phyloP scores from a whole-genome alignment of 2,113 vertebrate genomes.

The Cyanoliseus patagonus region DNA sequence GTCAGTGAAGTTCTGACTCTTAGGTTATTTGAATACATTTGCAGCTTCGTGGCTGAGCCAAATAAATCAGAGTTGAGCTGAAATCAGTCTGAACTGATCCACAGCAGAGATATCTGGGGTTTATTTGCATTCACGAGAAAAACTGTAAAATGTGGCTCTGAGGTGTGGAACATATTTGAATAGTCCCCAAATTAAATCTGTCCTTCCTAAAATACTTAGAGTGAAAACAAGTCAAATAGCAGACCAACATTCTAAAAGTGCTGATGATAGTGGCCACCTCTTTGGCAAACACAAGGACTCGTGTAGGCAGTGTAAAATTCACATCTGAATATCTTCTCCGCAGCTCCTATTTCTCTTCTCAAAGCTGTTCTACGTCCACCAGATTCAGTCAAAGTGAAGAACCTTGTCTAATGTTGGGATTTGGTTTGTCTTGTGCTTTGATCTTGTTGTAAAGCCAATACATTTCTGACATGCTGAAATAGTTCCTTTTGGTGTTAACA shows the following conservation, averaged over 20 bases:
- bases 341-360: conserved; percentile 2
- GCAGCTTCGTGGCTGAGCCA: background rate
- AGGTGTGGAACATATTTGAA: background rate
- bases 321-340: background rate
- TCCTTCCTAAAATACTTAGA: background rate
- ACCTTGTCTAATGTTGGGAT: background rate
- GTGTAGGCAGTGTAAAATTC: background rate
- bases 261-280: background rate
- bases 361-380: background rate
- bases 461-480: background rate
- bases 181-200: background rate
- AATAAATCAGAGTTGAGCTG: background rate
- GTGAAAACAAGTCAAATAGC: background rate
- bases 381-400: background rate
- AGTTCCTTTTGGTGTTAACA: background rate
- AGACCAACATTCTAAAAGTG: background rate
- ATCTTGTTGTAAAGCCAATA: background rate
- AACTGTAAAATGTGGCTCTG: background rate
- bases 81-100: background rate
- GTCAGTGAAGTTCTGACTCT: background rate
- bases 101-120: background rate
- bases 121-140: background rate
- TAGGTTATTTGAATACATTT: background rate
- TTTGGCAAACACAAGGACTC: background rate
- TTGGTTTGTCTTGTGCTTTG: background rate